Evolutionary conservation across 2,113 vertebrate genomes (phyloP), one percentile per base, ranked within the genome.

Genomic region (Pardalotus punctatus): DNA sequence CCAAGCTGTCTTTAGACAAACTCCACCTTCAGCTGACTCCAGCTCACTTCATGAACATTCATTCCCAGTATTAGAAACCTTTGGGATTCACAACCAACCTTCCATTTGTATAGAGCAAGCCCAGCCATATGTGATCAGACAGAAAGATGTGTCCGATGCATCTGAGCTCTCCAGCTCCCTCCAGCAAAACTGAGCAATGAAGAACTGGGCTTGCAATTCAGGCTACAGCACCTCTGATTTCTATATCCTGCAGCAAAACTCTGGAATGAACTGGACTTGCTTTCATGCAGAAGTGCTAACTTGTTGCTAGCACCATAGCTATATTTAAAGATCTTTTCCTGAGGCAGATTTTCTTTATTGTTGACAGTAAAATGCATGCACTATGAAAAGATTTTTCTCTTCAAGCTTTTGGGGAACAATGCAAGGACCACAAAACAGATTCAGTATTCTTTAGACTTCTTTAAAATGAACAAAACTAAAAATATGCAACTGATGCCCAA

Each of bases 351-450:
- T 85, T 73, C n/a, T 88, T 91, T 96, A 24, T 72, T 67, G 19
- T 93, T 81, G 47, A 88, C 78, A 91, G 51, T 47, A 86, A 96
- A 94, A 71, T 77, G 61, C 27, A 95, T 57, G 50, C 9, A 16
- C 50, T 88, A 54, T 81, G 66, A 87, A 87, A 92, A 88, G 28
- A 48, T 64, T 92, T 67, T 88, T 83, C 58, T 92, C 90, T 95
- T 89, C 56, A 72, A 65, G 62, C 7, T 72, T 16, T 57, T 69
- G 67, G 27, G 21, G 29, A 71, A 80, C 77, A 81, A 87, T 71
- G 14, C 60, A 53, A 56, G 47, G 53, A 51, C n/a, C 70, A 77
- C n/a, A 64, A 88, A 88, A 14, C 47, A 92, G 25, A 66, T 79
- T 88, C 90, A 83, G 33, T 92, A 73, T 72, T 86, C 47, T 67